Percentiles rank a stretch among this genome's conserved stretches.
These are phyloP conservation scores for Microctonus hyperodae DNA, from an alignment of 2,888 invertebrate genomes.

Conservation along the genomic window DNA sequence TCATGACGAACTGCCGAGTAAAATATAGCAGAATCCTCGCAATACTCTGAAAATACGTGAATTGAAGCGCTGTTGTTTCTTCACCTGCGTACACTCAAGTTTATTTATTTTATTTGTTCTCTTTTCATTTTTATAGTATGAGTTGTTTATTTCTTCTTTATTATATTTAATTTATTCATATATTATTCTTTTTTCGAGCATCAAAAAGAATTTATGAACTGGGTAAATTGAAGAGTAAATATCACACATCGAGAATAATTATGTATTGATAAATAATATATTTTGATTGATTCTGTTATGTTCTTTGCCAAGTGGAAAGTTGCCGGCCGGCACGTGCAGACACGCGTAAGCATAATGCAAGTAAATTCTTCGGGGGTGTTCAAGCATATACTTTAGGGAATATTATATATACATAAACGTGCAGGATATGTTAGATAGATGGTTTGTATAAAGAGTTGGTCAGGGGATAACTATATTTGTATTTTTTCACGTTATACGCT, in stretches of 20 bases:
- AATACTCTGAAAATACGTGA: conserved; percentile 51
- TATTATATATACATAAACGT: not conserved
- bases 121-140: not conserved
- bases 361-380: conserved; percentile 13
- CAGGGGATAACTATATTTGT: conserved; percentile 2
- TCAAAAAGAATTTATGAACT: conserved; percentile 2
- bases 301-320: conserved; percentile 19
- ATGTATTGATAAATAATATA: not conserved
- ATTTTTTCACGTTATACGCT: not conserved
- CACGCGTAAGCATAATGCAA: conserved; percentile 2
- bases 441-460: not conserved
- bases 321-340: conserved; percentile 21
- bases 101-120: not conserved
- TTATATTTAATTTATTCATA: no score
- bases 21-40: conserved; percentile 55
- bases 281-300: not conserved
- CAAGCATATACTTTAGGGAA: conserved; percentile 1
- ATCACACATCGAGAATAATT: conserved; percentile 5
- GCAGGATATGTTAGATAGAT: not conserved
- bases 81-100: conserved; percentile 10
- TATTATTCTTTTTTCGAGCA: not conserved
- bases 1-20: conserved; percentile 59
- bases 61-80: conserved; percentile 41
- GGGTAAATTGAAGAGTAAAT: conserved; percentile 19
- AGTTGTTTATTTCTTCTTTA: not conserved